Conservation (phyloP, 2,888 invertebrate species). For the Metalampra italica region DNA sequence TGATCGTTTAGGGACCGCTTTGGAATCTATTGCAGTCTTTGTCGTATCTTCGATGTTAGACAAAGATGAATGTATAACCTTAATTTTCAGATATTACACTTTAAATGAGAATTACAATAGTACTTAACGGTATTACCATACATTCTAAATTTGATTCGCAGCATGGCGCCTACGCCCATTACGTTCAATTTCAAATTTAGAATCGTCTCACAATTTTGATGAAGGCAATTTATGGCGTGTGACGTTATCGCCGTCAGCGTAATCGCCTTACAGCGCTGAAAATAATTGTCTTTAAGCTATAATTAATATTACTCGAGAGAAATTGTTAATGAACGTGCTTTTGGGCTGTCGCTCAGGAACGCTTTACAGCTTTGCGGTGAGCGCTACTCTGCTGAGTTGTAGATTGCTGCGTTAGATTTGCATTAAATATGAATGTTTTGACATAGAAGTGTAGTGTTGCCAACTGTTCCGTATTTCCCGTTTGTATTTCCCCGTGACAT, state of each 20-base stretch:
- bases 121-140: slow-evolving; percentile 27
- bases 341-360: slow-evolving; percentile 14
- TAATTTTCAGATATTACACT: background rate
- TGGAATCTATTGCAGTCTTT: no score
- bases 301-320: slow-evolving; percentile 27
- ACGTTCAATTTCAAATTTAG: slow-evolving; percentile 46
- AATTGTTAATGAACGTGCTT: slow-evolving; percentile 20
- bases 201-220: slow-evolving; percentile 51
- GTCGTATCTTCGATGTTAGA: no score
- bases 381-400: slow-evolving; percentile 18
- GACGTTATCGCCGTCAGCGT: slow-evolving; percentile 39
- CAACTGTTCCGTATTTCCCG: background rate
- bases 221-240: slow-evolving; percentile 51
- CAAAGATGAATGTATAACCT: no score
- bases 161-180: slow-evolving; percentile 37
- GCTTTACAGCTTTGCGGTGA: slow-evolving; percentile 6
- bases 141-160: slow-evolving; percentile 37
- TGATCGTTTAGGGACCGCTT: no score
- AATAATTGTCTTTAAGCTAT: slow-evolving; percentile 31
- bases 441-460: background rate
- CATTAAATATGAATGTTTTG: slow-evolving; percentile 13
- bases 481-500: background rate
- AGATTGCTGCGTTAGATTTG: slow-evolving; percentile 18
- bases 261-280: slow-evolving; percentile 31
- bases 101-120: background rate